Conservation (phyloP, 2,113 vertebrate genomes). For the Poeciliopsis occidentalis region DNA sequence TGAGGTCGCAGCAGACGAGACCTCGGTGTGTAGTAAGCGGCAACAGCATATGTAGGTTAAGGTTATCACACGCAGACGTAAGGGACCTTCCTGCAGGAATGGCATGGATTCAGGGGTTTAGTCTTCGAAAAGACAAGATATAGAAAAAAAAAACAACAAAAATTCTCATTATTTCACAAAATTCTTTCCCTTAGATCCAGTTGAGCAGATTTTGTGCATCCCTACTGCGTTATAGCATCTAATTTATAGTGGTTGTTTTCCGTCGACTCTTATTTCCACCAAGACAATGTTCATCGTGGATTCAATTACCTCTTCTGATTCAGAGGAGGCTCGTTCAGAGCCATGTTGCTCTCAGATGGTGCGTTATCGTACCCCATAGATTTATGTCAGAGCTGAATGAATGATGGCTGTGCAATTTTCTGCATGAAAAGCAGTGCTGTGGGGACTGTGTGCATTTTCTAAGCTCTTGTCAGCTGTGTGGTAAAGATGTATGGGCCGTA, state of each 20-base stretch:
- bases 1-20: conserved; percentile 36
- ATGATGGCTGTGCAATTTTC: conserved; percentile 81
- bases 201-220: conserved; percentile 6
- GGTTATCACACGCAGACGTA: conserved; percentile 45
- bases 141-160: background rate
- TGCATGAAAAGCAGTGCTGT: conserved; percentile 66
- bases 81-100: conserved; percentile 20
- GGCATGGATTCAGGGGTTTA: background rate
- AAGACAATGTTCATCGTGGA: conserved; percentile 61
- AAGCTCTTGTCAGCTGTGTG: conserved; percentile 67
- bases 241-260: conserved; percentile 44
- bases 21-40: conserved; percentile 35
- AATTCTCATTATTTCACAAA: background rate
- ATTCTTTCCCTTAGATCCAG: background rate
- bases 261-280: conserved; percentile 37
- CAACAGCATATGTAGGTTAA: conserved; percentile 47
- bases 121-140: background rate
- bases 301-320: conserved; percentile 72
- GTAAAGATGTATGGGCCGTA: conserved; percentile 54
- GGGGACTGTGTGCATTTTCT: conserved; percentile 67
- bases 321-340: conserved; percentile 44
- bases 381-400: conserved; percentile 75
- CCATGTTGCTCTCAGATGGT: conserved; percentile 56
- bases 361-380: conserved; percentile 58
- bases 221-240: conserved; percentile 28